Conservation (phyloP, 2,797 vertebrate genomes). For the Syncerus caffer region DNA sequence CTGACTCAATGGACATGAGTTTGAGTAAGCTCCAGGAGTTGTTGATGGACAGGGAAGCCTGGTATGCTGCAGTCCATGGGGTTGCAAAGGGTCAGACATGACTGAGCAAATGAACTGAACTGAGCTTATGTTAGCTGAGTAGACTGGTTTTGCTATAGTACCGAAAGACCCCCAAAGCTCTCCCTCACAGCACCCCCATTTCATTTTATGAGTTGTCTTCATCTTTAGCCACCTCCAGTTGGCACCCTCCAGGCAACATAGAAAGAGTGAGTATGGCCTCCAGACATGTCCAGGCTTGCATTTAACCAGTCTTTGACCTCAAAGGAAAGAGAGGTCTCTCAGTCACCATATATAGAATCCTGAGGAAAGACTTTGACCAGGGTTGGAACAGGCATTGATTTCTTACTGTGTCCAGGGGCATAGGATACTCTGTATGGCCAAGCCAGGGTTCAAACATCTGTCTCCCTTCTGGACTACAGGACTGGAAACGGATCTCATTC, state of each 20-base stretch:
- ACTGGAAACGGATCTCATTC: background rate
- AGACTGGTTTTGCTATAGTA: background rate
- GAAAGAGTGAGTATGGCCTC: background rate
- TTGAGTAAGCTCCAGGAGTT: background rate
- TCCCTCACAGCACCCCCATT: background rate
- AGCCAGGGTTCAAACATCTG: background rate
- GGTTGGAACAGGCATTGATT: background rate
- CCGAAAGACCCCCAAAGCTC: background rate
- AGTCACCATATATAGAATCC: background rate
- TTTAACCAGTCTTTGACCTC: background rate
- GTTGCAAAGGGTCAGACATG: accelerated
- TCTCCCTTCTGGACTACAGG: background rate
- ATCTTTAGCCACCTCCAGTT: background rate
- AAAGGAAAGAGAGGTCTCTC: background rate
- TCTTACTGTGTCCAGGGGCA: background rate
- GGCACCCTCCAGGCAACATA: background rate
- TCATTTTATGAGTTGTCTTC: background rate
- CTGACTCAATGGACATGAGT: background rate
- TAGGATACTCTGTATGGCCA: background rate
- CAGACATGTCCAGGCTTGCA: background rate
- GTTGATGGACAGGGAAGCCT: background rate
- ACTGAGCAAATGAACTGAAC: background rate
- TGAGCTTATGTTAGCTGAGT: background rate
- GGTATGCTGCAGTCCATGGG: background rate
- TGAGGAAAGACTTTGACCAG: background rate